Evolutionary conservation across 2,797 vertebrate genomes (phyloP).

Genomic region (Urosaurus nigricauda): DNA sequence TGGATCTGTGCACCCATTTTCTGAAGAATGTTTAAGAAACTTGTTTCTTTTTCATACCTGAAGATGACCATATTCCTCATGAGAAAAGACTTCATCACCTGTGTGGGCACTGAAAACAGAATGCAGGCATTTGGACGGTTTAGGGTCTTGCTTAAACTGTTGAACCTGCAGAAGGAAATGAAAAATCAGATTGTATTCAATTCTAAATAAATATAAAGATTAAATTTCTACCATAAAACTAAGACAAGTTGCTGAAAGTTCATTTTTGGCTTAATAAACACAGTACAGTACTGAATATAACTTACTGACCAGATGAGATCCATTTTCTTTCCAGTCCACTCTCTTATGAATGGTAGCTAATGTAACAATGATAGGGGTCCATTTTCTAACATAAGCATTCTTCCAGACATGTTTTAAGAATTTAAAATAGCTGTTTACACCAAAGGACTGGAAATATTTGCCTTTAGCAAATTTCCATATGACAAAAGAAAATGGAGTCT

Average conservation of each 20-base stretch:
- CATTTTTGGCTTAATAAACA: not conserved
- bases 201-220: not conserved
- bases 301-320: not conserved
- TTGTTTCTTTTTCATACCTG: slow-evolving; percentile 85
- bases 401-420: not conserved
- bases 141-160: slow-evolving; percentile 95
- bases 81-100: slow-evolving; percentile 89
- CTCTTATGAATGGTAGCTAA: not conserved
- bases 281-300: not conserved
- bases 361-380: not conserved
- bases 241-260: not conserved
- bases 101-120: slow-evolving; percentile 90
- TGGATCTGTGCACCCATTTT: not conserved
- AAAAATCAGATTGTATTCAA: not conserved
- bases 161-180: slow-evolving; percentile 85
- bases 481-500: no score
- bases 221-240: not conserved
- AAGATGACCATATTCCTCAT: slow-evolving; percentile 90
- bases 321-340: not conserved
- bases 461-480: not conserved
- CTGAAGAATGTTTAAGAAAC: not conserved
- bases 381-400: not conserved
- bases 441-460: not conserved
- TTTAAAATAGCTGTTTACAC: not conserved
- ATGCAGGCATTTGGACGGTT: slow-evolving; percentile 92